Percentiles rank a stretch among this genome's conserved stretches.
Conservation (phyloP, 2,113 vertebrate species). For the Nipponia nippon region DNA sequence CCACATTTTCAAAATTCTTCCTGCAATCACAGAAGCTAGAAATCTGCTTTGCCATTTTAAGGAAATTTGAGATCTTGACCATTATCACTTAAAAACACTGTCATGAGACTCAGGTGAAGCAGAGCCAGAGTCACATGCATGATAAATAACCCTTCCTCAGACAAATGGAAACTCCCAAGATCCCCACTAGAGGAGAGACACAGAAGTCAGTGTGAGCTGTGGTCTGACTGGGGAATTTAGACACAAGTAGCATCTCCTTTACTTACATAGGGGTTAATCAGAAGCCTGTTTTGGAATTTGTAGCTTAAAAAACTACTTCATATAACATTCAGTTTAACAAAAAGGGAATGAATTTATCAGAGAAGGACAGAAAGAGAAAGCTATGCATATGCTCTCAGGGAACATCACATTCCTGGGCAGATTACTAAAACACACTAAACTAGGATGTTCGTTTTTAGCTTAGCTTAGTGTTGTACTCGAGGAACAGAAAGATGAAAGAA, state of each 20-base stretch:
- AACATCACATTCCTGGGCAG: not conserved
- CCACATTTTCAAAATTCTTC: not conserved
- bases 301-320: not conserved
- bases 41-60: not conserved
- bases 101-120: slow-evolving; percentile 1
- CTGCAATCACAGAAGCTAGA: not conserved
- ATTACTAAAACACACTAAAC: not conserved
- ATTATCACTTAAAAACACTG: not conserved
- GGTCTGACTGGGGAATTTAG: not conserved
- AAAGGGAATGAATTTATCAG: not conserved
- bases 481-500: not conserved
- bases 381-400: not conserved
- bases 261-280: not conserved
- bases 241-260: not conserved
- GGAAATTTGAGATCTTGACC: not conserved
- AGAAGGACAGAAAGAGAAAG: not conserved
- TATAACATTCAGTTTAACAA: not conserved
- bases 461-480: not conserved
- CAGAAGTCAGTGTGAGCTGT: not conserved
- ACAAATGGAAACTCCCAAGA: slow-evolving; percentile 4
- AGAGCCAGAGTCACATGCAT: not conserved
- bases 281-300: not conserved
- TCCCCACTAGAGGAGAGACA: not conserved
- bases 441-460: not conserved
- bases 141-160: not conserved